Evolutionary conservation across 2,797 vertebrate genomes (phyloP).

Genomic region (Pipistrellus nathusii): DNA sequence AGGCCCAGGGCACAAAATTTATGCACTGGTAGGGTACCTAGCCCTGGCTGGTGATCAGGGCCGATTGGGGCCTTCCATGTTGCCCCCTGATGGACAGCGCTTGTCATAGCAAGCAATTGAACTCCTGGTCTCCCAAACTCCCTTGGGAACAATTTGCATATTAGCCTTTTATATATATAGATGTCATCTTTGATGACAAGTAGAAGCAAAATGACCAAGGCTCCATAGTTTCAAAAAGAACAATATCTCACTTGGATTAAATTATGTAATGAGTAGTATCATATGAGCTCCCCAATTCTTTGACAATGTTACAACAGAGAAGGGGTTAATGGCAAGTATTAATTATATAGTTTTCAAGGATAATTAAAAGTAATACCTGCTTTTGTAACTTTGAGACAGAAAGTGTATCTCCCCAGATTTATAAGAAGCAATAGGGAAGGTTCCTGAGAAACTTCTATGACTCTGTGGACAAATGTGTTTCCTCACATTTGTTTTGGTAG

Average conservation of each 20-base stretch:
- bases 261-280: background rate
- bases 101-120: too few species aligned
- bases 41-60: too few species aligned
- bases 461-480: fast-evolving
- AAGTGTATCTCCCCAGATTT: background rate
- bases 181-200: background rate
- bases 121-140: too few species aligned
- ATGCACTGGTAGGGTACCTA: too few species aligned
- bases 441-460: background rate
- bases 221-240: background rate
- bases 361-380: background rate
- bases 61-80: too few species aligned
- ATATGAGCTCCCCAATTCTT: background rate
- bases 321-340: background rate
- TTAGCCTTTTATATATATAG: too few species aligned
- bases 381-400: background rate
- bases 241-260: constrained; percentile 3
- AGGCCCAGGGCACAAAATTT: too few species aligned
- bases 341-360: background rate
- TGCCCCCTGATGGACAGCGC: too few species aligned
- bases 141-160: too few species aligned
- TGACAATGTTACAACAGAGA: background rate
- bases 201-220: background rate
- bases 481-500: background rate
- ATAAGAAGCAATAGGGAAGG: background rate